phyloP scores from a whole-genome alignment of 2,888 invertebrate genomes.

The Quadroppia sp. region DNA sequence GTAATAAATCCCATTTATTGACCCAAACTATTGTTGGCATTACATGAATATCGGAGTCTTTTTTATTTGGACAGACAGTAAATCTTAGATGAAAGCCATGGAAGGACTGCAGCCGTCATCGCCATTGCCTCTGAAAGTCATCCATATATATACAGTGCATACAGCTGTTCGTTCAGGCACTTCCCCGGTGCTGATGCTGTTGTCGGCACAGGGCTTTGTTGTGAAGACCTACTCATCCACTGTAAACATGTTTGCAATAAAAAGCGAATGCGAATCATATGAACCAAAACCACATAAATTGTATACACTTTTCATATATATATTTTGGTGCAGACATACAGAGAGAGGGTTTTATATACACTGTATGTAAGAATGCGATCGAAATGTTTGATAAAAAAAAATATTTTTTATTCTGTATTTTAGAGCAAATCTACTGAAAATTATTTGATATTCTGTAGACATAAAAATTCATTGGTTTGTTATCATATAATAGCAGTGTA shows the following conservation, averaged over 20 bases:
- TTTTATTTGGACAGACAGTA: slow-evolving; percentile 16
- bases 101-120: not conserved
- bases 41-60: slow-evolving; percentile 17
- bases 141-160: not conserved
- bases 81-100: slow-evolving; percentile 22
- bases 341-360: no score
- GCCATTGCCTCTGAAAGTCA: not conserved
- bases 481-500: no score
- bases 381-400: no score
- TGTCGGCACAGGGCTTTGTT: slow-evolving; percentile 16
- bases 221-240: no score
- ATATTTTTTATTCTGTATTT: no score
- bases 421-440: no score
- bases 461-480: no score
- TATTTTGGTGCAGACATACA: no score
- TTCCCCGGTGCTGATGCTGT: slow-evolving; percentile 6
- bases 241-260: slow-evolving; percentile 14
- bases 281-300: not conserved
- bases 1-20: slow-evolving; percentile 36
- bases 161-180: slow-evolving; percentile 22
- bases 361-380: no score
- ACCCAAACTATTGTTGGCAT: slow-evolving; percentile 35
- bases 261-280: not conserved
- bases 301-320: no score
- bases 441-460: no score